A percentile compares a stretch with the other conserved stretches of the same genome.
These are phyloP conservation scores for Phenacoccus solenopsis DNA, from an alignment of 1,140 invertebrate species.

Conservation along the genomic window DNA sequence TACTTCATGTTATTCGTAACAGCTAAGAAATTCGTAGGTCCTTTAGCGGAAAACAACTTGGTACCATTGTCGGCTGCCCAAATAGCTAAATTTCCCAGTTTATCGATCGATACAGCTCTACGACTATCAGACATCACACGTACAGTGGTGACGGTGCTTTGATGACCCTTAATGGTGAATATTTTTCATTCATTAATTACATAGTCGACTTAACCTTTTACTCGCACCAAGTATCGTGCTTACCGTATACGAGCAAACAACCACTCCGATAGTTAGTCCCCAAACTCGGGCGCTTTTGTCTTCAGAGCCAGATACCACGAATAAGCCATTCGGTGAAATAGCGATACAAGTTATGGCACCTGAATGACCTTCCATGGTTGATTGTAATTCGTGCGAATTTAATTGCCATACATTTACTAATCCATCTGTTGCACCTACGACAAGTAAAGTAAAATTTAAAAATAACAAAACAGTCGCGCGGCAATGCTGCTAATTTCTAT, in stretches of 20 bases:
- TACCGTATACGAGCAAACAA: conserved; percentile 50
- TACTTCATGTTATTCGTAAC: conserved; percentile 68
- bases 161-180: conserved; percentile 44
- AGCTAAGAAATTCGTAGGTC: conserved; percentile 50
- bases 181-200: too few relatives aligned
- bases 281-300: conserved; percentile 66
- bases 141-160: conserved; percentile 54
- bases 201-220: too few relatives aligned
- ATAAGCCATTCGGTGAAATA: conserved; percentile 64
- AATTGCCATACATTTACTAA: conserved; percentile 66
- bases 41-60: conserved; percentile 50
- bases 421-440: conserved; percentile 41
- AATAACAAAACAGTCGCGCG: too few relatives aligned
- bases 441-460: too few relatives aligned
- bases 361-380: conserved; percentile 59
- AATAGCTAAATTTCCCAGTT: conserved; percentile 52
- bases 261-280: conserved; percentile 53
- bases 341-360: conserved; percentile 60
- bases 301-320: conserved; percentile 68
- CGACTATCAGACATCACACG: conserved; percentile 61
- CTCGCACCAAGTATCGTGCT: conserved; percentile 18
- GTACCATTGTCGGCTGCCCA: conserved; percentile 70
- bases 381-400: conserved; percentile 58
- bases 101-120: conserved; percentile 60
- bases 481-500: too few relatives aligned